A percentile compares a stretch with the other conserved stretches of the same genome.
Conservation (phyloP, 2,888 invertebrate genomes). For the Leptarthrus brevirostris region DNA sequence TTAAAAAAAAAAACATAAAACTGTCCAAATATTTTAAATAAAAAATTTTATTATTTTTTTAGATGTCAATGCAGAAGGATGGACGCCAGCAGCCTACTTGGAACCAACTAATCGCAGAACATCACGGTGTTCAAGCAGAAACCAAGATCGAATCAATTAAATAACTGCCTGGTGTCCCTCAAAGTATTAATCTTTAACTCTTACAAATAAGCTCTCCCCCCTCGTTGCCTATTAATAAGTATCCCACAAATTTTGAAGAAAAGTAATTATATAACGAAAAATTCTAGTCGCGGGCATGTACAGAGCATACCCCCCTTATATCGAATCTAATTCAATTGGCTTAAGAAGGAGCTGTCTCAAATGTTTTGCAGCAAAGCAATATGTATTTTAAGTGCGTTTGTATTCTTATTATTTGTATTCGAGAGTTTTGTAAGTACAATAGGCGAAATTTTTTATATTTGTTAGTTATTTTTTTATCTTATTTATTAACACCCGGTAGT, state of each 20-base stretch:
- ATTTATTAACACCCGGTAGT: slow-evolving; percentile 36
- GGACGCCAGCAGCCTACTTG: slow-evolving; percentile 95
- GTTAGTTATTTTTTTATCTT: slow-evolving; percentile 37
- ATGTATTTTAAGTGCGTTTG: background rate
- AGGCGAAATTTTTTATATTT: slow-evolving; percentile 39
- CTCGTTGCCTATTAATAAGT: background rate
- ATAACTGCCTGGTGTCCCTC: background rate
- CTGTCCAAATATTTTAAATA: too few relatives aligned
- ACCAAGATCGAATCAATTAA: slow-evolving; percentile 70
- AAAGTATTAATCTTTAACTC: too few relatives aligned
- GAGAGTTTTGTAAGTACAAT: slow-evolving; percentile 24
- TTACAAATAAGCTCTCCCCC: too few relatives aligned
- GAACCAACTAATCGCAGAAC: slow-evolving; percentile 82
- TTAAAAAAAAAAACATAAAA: too few relatives aligned
- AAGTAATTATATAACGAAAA: background rate
- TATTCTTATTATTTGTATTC: slow-evolving; percentile 15
- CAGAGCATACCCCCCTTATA: slow-evolving; percentile 4
- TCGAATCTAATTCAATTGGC: background rate
- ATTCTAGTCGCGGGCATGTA: slow-evolving; percentile 28
- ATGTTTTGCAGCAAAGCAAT: slow-evolving; percentile 9
- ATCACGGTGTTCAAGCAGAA: slow-evolving; percentile 76
- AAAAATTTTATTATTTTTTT: too few relatives aligned
- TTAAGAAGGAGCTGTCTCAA: slow-evolving; percentile 29
- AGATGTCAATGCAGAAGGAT: slow-evolving; percentile 83
- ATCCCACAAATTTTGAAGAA: slow-evolving; percentile 12